Conservation (phyloP, 2,888 invertebrate genomes). For the Phortica okadai region DNA sequence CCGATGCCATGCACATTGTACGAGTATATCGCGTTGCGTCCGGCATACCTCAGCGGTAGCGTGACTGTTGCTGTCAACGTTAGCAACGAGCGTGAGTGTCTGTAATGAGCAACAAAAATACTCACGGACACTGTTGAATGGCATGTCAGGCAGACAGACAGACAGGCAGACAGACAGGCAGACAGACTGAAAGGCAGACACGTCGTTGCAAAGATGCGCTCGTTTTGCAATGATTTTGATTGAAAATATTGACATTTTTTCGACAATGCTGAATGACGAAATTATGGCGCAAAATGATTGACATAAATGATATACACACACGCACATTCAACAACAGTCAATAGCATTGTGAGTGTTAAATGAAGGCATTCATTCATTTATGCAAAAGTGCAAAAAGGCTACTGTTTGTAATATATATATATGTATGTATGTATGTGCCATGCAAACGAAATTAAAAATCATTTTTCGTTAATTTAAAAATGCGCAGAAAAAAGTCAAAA, state of each 20-base stretch:
- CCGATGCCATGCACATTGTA: background rate
- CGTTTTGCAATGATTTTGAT: background rate
- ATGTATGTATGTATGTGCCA: too few species aligned
- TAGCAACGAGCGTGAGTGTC: background rate
- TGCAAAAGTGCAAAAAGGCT: background rate
- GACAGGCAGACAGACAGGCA: background rate
- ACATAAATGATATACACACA: slow-evolving; percentile 22
- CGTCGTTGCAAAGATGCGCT: slow-evolving; percentile 9
- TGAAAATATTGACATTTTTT: slow-evolving; percentile 29
- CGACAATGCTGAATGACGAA: slow-evolving; percentile 9
- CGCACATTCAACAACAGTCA: background rate
- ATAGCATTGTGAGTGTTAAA: background rate
- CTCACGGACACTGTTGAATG: background rate
- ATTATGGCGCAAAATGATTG: slow-evolving; percentile 26
- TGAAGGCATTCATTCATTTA: background rate
- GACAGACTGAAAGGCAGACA: background rate
- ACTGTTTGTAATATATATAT: background rate
- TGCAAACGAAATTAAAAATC: too few species aligned
- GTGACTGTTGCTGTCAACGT: background rate
- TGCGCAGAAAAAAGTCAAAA: too few species aligned
- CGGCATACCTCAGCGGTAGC: background rate
- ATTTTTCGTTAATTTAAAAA: too few species aligned
- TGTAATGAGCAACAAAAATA: too few species aligned
- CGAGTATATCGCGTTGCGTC: background rate
- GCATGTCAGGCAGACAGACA: background rate